A percentile compares a stretch with the other conserved stretches of the same genome.
These are phyloP conservation scores for Ophioderma brevispina DNA, from an alignment of 35 echinoderm and acorn worm genomes.

Conservation along the genomic window DNA sequence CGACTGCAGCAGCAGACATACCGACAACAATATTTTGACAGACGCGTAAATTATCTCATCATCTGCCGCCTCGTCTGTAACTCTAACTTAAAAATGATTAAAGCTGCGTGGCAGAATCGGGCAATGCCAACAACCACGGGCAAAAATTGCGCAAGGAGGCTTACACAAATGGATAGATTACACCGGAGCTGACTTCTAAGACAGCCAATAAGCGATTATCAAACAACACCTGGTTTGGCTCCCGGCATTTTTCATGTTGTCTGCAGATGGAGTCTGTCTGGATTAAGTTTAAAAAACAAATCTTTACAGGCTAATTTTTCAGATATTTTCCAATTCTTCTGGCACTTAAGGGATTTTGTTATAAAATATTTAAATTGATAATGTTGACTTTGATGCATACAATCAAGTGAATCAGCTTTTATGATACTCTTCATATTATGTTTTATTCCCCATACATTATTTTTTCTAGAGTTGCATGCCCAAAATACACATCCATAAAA, in stretches of 20 bases:
- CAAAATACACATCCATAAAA: too few relatives aligned
- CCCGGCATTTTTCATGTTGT: neutral
- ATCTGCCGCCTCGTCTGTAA: neutral
- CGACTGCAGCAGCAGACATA: too few relatives aligned
- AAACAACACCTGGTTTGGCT: neutral
- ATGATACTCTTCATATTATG: too few relatives aligned
- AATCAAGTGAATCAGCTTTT: too few relatives aligned
- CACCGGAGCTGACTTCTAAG: neutral
- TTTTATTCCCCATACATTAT: too few relatives aligned
- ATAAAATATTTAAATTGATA: too few relatives aligned
- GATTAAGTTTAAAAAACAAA: neutral
- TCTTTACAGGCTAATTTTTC: neutral
- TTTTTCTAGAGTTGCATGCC: too few relatives aligned
- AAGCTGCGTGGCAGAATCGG: neutral
- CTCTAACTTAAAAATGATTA: neutral
- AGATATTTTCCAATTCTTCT: neutral
- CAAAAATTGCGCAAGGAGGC: too few relatives aligned
- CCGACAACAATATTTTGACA: conserved; percentile 1
- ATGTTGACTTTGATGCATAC: too few relatives aligned
- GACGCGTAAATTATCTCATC: conserved; percentile 5
- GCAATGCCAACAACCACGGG: neutral
- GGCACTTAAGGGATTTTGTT: too few relatives aligned
- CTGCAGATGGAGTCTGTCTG: neutral
- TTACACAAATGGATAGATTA: neutral
- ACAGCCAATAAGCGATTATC: neutral